A percentile compares a stretch with the other conserved stretches of the same genome.
Evolutionary conservation across 2,888 invertebrate genomes (phyloP).

Genomic region (Lepidocyrtinus sp.): DNA sequence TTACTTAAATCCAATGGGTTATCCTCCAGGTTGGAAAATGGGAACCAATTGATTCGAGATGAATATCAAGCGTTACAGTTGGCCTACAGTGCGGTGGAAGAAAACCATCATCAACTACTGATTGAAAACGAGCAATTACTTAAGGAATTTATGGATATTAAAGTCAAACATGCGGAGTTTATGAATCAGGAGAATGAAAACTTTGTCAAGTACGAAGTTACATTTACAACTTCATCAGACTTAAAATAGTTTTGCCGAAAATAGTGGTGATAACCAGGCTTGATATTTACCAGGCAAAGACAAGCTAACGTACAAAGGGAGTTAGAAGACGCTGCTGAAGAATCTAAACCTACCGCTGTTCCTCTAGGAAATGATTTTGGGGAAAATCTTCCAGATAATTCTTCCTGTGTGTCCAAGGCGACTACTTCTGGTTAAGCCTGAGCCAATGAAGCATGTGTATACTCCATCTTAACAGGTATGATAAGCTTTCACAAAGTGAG

Average conservation of each 20-base stretch:
- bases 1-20: too few species aligned
- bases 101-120: constrained; percentile 87
- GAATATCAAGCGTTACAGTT: constrained; percentile 96
- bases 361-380: constrained; percentile 26
- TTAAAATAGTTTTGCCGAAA: too few species aligned
- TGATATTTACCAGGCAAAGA: constrained; percentile 87
- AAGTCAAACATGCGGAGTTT: constrained; percentile 94
- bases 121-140: constrained; percentile 89
- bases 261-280: too few species aligned
- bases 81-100: constrained; percentile 90
- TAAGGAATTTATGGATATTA: constrained; percentile 90
- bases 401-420: too few species aligned
- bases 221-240: constrained; percentile 2
- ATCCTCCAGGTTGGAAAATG: constrained; percentile 80
- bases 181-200: constrained; percentile 98
- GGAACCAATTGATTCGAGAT: constrained; percentile 91
- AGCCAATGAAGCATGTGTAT: too few species aligned
- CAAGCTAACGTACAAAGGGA: constrained; percentile 91
- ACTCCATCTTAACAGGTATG: too few species aligned
- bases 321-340: constrained; percentile 91
- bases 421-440: too few species aligned
- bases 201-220: constrained; percentile 82
- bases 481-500: too few species aligned
- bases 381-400: constrained; percentile 57
- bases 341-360: constrained; percentile 74